Evolutionary conservation across 2,888 invertebrate genomes (phyloP), one percentile per base, ranked within the genome.

Genomic region (Lutraria lutraria): DNA sequence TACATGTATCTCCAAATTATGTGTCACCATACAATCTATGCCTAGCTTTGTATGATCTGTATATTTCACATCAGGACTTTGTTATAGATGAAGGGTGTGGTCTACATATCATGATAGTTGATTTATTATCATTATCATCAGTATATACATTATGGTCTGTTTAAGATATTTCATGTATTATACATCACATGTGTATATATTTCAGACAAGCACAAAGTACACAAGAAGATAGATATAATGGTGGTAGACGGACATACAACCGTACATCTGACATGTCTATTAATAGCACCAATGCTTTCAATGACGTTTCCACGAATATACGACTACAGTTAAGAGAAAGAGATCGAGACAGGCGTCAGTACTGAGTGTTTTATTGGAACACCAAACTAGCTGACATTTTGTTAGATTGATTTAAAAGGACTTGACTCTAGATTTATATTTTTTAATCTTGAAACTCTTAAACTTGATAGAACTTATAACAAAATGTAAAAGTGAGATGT

Each of bases 281-380:
- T 76, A 94, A 92, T 89, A 94, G 90, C 90, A 91, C 91, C 76
- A 94, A 90, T 85, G 87, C 93, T 60, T 94, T 93, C 88, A 91
- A 91, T 56, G 94, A 94, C 34, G 89, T 93, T 0, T 90, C 93
- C 15, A 92, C 93, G 21, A 93, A 93, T 72, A 93, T 94, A 25
- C 89, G 93, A 19, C 90, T 94, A 31, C 94, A 94, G 87, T 91
- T 93, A 15, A 87, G 93, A 63, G 94, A 94, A 19, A 68, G 93
- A 60, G 93, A 94, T 29, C 79, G 89, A 53, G 93, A 94, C 29
- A 68, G 89, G 56, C 87, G 92, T 89, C 92, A 93, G 86, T 93
- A 91, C 68, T 93, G 88, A 90, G 54, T 80, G 56, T 34, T 53
- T 56, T 52, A 16, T 76, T 19, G 31, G 29, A 34, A 0, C 10